Evolutionary conservation across 2,797 vertebrate species (phyloP).

Genomic region (Sebastes steindachneri): DNA sequence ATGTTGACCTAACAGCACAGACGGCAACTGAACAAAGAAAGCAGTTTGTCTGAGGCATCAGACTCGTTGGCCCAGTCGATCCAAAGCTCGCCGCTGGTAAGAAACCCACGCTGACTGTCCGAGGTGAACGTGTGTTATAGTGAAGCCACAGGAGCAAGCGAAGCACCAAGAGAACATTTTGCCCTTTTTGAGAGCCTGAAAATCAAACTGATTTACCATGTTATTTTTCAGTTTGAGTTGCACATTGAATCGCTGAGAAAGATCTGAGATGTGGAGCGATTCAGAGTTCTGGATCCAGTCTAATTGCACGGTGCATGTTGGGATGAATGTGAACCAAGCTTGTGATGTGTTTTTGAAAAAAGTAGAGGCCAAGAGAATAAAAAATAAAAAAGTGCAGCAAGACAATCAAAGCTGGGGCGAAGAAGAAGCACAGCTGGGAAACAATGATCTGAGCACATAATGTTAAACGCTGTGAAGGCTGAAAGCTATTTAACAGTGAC

Average conservation of each 20-base stretch:
- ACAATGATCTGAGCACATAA: conserved; percentile 25
- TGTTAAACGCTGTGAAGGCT: conserved; percentile 26
- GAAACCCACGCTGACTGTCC: background rate
- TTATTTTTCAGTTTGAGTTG: background rate
- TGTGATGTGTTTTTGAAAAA: background rate
- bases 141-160: conserved; percentile 73
- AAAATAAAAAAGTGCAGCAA: background rate
- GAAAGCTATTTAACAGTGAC: conserved; percentile 43
- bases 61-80: conserved; percentile 14
- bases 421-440: conserved; percentile 6
- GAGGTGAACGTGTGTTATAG: conserved; percentile 31
- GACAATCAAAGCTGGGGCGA: conserved; percentile 1
- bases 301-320: background rate
- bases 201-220: background rate
- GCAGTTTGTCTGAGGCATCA: background rate
- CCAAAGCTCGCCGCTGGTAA: background rate
- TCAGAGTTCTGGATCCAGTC: conserved; percentile 1
- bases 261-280: background rate
- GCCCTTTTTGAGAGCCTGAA: background rate
- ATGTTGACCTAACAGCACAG: conserved; percentile 16
- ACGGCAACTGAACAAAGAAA: conserved; percentile 8
- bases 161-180: conserved; percentile 20
- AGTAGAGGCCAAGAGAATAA: background rate
- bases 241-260: background rate
- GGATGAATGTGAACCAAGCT: conserved; percentile 9